These are phyloP conservation scores for Apodemia duryi DNA, from an alignment of 2,888 invertebrate genomes.

Conservation along the genomic window DNA sequence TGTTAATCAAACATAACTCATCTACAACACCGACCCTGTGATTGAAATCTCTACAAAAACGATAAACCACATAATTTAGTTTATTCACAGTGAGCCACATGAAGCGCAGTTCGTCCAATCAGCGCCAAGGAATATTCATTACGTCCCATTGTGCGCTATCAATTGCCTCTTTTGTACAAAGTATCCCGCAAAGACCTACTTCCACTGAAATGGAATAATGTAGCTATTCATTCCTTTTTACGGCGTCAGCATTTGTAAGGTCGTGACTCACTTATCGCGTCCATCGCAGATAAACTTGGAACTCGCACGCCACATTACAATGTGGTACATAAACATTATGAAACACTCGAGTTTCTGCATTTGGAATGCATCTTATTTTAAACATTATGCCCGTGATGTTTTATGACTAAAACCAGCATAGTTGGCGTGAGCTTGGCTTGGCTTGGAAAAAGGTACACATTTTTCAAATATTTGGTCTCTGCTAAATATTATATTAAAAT, in stretches of 20 bases:
- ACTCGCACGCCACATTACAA: slow-evolving; percentile 11
- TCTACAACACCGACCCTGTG: not conserved
- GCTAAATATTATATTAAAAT: too few relatives aligned
- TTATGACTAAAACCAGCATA: not conserved
- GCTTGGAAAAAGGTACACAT: not conserved
- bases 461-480: not conserved
- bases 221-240: slow-evolving; percentile 24
- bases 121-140: slow-evolving; percentile 22
- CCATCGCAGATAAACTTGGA: slow-evolving; percentile 13
- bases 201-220: slow-evolving; percentile 26
- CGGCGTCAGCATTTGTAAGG: slow-evolving; percentile 16
- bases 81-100: slow-evolving; percentile 6
- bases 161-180: slow-evolving; percentile 21
- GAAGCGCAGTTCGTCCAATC: slow-evolving; percentile 5
- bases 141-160: slow-evolving; percentile 22
- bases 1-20: not conserved
- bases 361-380: slow-evolving; percentile 8
- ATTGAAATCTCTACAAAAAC: not conserved
- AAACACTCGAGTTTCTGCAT: slow-evolving; percentile 9
- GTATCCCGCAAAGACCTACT: slow-evolving; percentile 23
- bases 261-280: slow-evolving; percentile 17
- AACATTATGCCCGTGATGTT: not conserved
- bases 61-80: slow-evolving; percentile 4
- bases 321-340: slow-evolving; percentile 1
- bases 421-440: not conserved